Evolutionary conservation across 2,888 invertebrate genomes (phyloP).

Genomic region (Tenthredo amoena): DNA sequence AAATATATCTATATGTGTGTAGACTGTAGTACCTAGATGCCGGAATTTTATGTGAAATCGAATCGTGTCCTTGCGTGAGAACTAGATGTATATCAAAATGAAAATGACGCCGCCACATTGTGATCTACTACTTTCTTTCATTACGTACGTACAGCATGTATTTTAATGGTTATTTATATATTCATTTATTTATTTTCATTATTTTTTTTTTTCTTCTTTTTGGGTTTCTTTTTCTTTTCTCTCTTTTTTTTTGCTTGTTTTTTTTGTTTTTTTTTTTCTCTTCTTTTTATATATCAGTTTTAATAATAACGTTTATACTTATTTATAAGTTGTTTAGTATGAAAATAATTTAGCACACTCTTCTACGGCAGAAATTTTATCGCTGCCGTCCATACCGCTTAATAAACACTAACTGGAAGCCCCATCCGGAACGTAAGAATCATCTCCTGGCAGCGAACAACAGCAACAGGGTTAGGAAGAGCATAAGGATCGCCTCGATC

Average conservation of each 20-base stretch:
- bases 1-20: conserved; percentile 51
- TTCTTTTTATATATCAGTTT: conserved; percentile 16
- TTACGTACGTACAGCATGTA: conserved; percentile 45
- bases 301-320: conserved; percentile 56
- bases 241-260: neutral
- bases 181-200: conserved; percentile 13
- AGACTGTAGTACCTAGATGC: neutral
- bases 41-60: conserved; percentile 3
- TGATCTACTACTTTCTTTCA: conserved; percentile 48
- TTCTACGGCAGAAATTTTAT: conserved; percentile 56
- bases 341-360: conserved; percentile 73
- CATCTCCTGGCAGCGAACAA: conserved; percentile 71
- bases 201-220: neutral
- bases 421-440: conserved; percentile 70
- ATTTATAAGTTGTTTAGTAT: conserved; percentile 70
- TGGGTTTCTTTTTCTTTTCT: neutral
- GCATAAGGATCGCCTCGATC: conserved; percentile 60
- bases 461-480: conserved; percentile 68
- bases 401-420: conserved; percentile 75
- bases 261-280: neutral
- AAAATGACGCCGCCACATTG: conserved; percentile 31
- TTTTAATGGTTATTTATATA: conserved; percentile 7
- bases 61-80: neutral
- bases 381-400: conserved; percentile 55
- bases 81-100: conserved; percentile 1